phyloP scores from a whole-genome alignment of 2,888 invertebrate genomes.

The Drosophila birchii region DNA sequence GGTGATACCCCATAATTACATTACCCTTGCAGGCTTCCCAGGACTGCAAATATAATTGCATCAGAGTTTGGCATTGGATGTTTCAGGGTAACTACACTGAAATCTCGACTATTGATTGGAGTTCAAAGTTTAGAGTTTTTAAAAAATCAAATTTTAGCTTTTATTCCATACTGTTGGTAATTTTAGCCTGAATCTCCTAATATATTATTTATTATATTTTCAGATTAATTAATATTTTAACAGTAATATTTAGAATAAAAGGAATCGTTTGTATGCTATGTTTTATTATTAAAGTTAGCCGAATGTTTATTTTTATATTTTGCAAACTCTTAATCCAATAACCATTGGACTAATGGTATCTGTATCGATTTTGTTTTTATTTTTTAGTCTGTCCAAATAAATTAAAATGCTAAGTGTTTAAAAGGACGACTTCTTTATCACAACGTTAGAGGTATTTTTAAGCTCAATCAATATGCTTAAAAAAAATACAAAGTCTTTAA shows the following conservation, averaged over 20 bases:
- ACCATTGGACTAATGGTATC: background rate
- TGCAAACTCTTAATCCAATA: background rate
- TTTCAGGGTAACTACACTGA: background rate
- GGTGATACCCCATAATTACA: slow-evolving; percentile 12
- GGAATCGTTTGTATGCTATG: background rate
- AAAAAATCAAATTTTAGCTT: background rate
- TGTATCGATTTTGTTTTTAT: background rate
- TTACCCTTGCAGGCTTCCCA: background rate
- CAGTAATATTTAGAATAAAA: background rate
- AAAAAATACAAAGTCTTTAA: background rate
- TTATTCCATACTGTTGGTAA: background rate
- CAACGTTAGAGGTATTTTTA: background rate
- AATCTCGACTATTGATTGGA: too few species aligned
- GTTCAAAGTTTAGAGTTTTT: too few species aligned
- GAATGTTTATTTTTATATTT: background rate
- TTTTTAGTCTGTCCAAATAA: background rate
- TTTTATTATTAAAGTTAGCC: background rate
- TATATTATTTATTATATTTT: background rate
- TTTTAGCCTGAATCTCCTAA: too few species aligned
- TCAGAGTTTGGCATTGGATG: background rate
- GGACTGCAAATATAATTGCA: background rate
- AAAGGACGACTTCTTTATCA: background rate
- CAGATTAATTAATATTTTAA: background rate
- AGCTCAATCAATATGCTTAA: too few species aligned
- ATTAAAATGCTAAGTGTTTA: background rate